These are phyloP conservation scores for Sylvilagus floridanus DNA, from an alignment of 2,797 vertebrate genomes.

Conservation along the genomic window DNA sequence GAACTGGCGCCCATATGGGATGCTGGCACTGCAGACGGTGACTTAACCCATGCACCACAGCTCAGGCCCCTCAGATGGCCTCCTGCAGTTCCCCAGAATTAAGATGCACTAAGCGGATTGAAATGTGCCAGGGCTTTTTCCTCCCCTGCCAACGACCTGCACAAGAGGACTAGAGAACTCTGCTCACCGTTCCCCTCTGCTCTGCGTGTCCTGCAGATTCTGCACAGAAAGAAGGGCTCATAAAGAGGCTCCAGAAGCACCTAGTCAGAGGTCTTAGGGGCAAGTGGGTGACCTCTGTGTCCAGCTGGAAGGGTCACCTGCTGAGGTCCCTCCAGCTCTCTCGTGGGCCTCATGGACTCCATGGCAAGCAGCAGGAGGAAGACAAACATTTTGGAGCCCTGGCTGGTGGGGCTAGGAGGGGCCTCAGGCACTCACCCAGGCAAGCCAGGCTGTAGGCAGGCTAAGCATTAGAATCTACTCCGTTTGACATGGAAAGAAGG, in stretches of 20 bases:
- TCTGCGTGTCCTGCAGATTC: neutral
- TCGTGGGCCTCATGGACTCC: neutral
- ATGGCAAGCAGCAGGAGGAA: neutral
- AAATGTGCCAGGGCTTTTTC: neutral
- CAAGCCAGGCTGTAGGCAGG: neutral
- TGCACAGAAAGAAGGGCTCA: neutral
- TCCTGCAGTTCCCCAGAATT: neutral
- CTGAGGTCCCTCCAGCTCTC: neutral
- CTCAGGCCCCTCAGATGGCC: neutral
- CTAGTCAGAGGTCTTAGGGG: neutral
- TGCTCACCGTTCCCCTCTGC: neutral
- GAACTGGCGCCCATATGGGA: too few species aligned
- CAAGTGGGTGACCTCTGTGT: neutral
- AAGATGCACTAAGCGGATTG: neutral
- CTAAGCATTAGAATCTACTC: neutral
- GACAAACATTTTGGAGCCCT: neutral
- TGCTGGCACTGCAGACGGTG: too few species aligned
- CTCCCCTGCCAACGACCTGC: neutral
- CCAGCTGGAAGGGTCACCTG: neutral
- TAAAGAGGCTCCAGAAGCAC: neutral
- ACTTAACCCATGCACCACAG: too few species aligned
- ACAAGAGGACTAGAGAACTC: neutral
- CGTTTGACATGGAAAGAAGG: conserved; percentile 11
- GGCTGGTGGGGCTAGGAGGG: neutral
- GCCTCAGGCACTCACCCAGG: neutral